Evolutionary conservation across 2,888 invertebrate species (phyloP).

Genomic region (Bhutanitis thaidina): DNA sequence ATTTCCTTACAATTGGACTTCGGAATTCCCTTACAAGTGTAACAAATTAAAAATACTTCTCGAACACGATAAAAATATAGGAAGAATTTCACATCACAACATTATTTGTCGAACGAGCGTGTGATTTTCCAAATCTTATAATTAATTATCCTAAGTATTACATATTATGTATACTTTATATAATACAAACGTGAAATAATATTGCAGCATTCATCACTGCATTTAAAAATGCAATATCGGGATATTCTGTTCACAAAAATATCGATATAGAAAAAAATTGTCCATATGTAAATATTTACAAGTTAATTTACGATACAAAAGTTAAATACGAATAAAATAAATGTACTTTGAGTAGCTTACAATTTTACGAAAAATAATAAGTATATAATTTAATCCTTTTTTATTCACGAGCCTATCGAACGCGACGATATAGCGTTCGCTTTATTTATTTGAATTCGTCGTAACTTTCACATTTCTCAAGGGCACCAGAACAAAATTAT

Average conservation of each 20-base stretch:
- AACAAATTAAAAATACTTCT: conserved; percentile 11
- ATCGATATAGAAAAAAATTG: not conserved
- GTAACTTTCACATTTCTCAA: too few species aligned
- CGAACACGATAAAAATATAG: conserved; percentile 9
- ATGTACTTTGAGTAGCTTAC: conserved; percentile 49
- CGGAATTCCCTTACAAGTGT: conserved; percentile 2
- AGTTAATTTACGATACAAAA: conserved; percentile 42
- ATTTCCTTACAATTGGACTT: not conserved
- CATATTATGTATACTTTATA: conserved; percentile 8
- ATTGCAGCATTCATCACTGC: conserved; percentile 5
- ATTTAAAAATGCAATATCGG: conserved; percentile 11
- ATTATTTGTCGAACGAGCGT: not conserved
- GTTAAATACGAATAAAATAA: conserved; percentile 44
- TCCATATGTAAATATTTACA: conserved; percentile 60
- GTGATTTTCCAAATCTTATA: conserved; percentile 8
- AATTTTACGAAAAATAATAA: conserved; percentile 1
- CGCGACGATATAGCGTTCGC: not conserved
- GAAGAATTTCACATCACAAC: not conserved
- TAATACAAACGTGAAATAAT: conserved; percentile 16
- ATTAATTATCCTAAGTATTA: conserved; percentile 3
- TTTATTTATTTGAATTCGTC: too few species aligned
- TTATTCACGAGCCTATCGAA: not conserved
- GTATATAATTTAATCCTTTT: not conserved
- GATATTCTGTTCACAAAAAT: conserved; percentile 1
- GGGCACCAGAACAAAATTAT: too few species aligned